Evolutionary conservation across 2,888 invertebrate species (phyloP), one percentile per base, ranked within the genome.

Genomic region (Pegoplata infirma): DNA sequence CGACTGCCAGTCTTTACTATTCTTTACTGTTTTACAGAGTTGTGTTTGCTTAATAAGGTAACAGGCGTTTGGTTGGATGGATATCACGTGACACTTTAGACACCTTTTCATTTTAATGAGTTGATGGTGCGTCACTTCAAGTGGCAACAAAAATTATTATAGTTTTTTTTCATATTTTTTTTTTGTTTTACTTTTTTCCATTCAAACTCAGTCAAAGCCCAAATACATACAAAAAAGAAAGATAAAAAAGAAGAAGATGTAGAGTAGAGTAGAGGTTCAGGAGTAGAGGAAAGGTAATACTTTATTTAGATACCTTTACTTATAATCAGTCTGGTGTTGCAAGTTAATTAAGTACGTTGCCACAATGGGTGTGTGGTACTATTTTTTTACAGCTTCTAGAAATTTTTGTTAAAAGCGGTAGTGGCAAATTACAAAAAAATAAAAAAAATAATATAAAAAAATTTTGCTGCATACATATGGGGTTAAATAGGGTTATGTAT

Each of bases 41-140:
- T 61, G 16, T 72, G 71, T 79, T 79, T 75, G 75, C 16, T 79
- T 79, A 75, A 74, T 71, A 79, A 79, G 74, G 71, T 61, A 74
- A 66, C 81, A 83, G 83, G 81, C 76, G 77, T 81, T 83, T 81
- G 72, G 76, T 72, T 69, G 75, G 79, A 67, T 82, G 80, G 76
- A 81, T 83, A 85, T 82, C 81, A 86, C 84, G 85, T 85, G 85
- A 85, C 84, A 85, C 80, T 83, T 86, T 85, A 83, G 85, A 86
- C 86, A 86, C 86, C 86, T 86, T 79, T 79, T 79, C 79, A 75
- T 79, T 72, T 79, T 79, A 79, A 79, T 79, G 79, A 80, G 75
- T 72, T 79, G 79, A 79, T 67, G 79, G 79, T 79, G 79, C 79
- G 79, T 79, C 79, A 79, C 79, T 71, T 75, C 40, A 72, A 79